phyloP scores from a whole-genome alignment of 2,797 vertebrate genomes.

The Streptopelia turtur region DNA sequence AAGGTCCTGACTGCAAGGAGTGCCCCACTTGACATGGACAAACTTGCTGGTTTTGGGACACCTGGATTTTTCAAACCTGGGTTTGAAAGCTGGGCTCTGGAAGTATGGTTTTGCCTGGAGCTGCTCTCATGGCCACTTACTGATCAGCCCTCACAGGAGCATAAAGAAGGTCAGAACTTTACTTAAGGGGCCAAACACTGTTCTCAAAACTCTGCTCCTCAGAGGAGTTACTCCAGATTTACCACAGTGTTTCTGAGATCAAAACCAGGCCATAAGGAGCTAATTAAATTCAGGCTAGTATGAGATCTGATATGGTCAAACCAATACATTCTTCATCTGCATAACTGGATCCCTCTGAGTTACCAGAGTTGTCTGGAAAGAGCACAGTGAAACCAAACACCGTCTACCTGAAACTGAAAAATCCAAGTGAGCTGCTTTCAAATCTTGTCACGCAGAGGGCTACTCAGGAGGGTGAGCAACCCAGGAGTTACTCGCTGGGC shows the following conservation, averaged over 20 bases:
- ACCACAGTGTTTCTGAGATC: background rate
- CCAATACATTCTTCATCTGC: background rate
- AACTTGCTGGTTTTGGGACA: background rate
- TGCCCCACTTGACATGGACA: rapidly evolving
- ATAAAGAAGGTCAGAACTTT: background rate
- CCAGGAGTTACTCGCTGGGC: background rate
- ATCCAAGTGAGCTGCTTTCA: background rate
- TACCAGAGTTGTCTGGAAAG: background rate
- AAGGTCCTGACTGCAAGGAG: background rate
- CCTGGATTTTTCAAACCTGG: background rate
- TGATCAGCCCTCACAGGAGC: background rate
- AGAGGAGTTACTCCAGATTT: background rate
- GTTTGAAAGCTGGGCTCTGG: background rate
- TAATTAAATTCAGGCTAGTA: background rate
- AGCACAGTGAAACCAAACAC: background rate
- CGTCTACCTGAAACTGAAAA: background rate
- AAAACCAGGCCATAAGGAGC: background rate
- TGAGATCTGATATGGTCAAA: background rate
- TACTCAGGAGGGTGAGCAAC: background rate
- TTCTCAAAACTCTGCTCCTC: background rate
- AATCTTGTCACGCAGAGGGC: rapidly evolving
- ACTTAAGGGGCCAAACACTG: background rate
- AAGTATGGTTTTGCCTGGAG: background rate
- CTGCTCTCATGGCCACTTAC: rapidly evolving
- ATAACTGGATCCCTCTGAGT: background rate